phyloP scores from a whole-genome alignment of 2,797 vertebrate species.

The Enoplosus armatus region DNA sequence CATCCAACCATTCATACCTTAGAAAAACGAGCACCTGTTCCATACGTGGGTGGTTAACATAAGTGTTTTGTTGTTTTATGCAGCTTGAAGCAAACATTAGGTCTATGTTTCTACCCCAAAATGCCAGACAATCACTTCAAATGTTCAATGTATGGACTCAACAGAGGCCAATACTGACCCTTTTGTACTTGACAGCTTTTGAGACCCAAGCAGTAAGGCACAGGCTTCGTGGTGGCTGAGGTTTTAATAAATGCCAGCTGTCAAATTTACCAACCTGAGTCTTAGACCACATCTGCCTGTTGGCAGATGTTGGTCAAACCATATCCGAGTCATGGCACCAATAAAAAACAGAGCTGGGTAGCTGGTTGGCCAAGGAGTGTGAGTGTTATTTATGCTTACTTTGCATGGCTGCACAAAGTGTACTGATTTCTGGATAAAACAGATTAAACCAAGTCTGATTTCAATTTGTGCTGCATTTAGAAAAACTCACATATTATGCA shows the following conservation, averaged over 20 bases:
- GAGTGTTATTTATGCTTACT: slow-evolving; percentile 17
- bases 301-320: slow-evolving; percentile 50
- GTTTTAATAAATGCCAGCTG: slow-evolving; percentile 59
- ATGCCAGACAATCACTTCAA: neutral
- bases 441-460: slow-evolving; percentile 12
- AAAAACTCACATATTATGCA: neutral
- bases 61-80: neutral
- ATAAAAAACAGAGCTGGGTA: slow-evolving; percentile 37
- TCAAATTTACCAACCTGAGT: slow-evolving; percentile 42
- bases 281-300: slow-evolving; percentile 44
- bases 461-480: neutral
- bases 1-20: neutral
- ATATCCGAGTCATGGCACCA: slow-evolving; percentile 54
- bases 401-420: slow-evolving; percentile 17
- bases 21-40: neutral
- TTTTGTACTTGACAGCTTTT: slow-evolving; percentile 13
- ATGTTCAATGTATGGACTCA: neutral
- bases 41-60: neutral
- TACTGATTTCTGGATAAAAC: neutral
- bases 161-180: neutral
- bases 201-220: neutral
- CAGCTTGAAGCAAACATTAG: neutral
- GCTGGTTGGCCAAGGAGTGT: slow-evolving; percentile 8
- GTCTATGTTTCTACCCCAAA: neutral
- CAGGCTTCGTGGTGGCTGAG: slow-evolving; percentile 15